Percentiles rank a stretch among this genome's conserved stretches.
These are phyloP conservation scores for Ailuropoda melanoleuca DNA, from an alignment of 2,113 vertebrate species.

Conservation along the genomic window DNA sequence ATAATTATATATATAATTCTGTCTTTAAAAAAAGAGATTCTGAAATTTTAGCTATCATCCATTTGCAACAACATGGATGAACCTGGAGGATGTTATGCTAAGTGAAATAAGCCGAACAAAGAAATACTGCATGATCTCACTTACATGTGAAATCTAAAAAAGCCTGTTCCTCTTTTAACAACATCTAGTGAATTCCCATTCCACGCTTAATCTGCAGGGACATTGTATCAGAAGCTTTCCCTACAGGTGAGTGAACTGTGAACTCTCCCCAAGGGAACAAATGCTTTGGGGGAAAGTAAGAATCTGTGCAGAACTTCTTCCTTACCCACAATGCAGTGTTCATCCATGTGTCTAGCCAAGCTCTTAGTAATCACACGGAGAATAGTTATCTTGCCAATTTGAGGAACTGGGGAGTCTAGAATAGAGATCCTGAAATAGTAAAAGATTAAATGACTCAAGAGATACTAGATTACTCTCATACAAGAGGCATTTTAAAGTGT, in stretches of 20 bases:
- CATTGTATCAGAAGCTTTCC: neutral
- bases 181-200: neutral
- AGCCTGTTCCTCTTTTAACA: neutral
- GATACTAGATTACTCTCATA: neutral
- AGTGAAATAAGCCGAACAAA: neutral
- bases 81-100: neutral
- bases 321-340: neutral
- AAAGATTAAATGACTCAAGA: neutral
- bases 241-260: neutral
- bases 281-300: neutral
- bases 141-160: neutral
- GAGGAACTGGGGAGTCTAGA: neutral
- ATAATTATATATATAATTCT: neutral
- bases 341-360: neutral
- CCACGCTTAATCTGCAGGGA: constrained; percentile 26
- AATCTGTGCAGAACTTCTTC: neutral
- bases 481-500: neutral
- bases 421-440: neutral
- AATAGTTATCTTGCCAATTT: neutral
- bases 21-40: neutral
- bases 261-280: constrained; percentile 35
- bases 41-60: neutral
- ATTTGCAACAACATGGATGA: neutral
- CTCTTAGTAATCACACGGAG: neutral
- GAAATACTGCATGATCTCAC: neutral